Percentiles rank a stretch among this genome's conserved stretches.
These are phyloP conservation scores for Habrosyne pyritoides DNA, from an alignment of 2,888 invertebrate genomes.

Conservation along the genomic window DNA sequence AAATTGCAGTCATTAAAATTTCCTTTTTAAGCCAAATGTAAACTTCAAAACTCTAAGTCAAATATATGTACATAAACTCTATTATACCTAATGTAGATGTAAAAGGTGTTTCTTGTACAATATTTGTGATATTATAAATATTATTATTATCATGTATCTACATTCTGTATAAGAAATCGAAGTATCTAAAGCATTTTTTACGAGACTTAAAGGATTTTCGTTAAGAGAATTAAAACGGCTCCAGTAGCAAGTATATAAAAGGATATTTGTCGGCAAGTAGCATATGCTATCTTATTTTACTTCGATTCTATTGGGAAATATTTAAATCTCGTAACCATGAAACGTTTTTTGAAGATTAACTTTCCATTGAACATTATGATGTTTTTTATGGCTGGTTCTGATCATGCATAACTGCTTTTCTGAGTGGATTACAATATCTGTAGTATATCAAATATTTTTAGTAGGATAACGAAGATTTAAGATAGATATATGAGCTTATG, in stretches of 20 bases:
- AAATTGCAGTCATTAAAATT: no score
- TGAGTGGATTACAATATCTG: neutral
- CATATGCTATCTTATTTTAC: conserved; percentile 22
- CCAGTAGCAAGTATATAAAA: conserved; percentile 61
- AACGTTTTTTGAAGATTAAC: conserved; percentile 21
- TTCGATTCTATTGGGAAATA: conserved; percentile 31
- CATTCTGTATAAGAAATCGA: conserved; percentile 13
- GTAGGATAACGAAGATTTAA: neutral
- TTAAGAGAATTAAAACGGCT: conserved; percentile 48
- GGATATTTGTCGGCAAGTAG: conserved; percentile 62
- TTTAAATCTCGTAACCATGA: conserved; percentile 38
- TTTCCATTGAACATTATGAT: conserved; percentile 10
- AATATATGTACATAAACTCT: no score
- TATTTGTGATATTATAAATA: no score
- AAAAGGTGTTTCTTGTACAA: no score
- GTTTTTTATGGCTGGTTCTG: neutral
- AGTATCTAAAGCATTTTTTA: conserved; percentile 31
- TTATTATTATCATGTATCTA: no score
- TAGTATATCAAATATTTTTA: neutral
- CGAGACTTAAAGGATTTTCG: conserved; percentile 48
- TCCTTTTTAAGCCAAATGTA: no score
- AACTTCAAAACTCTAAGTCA: no score
- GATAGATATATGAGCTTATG: neutral
- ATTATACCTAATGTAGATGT: no score
- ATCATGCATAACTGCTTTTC: neutral